phyloP scores from a whole-genome alignment of 2,797 vertebrate species.

The Zenarchopterus dispar region DNA sequence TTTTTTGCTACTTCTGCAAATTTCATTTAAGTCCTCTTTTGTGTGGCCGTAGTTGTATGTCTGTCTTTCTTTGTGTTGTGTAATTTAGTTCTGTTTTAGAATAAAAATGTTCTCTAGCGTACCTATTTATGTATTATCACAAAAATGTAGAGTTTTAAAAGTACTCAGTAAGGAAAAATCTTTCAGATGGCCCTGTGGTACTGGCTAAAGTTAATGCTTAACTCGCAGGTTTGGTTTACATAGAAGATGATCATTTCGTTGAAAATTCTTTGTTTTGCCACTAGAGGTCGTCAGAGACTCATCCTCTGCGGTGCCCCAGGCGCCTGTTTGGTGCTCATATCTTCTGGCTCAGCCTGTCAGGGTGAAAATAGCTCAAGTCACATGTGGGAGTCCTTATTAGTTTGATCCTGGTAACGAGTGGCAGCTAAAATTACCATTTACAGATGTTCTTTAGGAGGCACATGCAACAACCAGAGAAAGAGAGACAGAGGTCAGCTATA shows the following conservation, averaged over 20 bases:
- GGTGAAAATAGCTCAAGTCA: slow-evolving; percentile 64
- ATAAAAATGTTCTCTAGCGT: too few relatives aligned
- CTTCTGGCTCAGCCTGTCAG: slow-evolving; percentile 13
- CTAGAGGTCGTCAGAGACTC: slow-evolving; percentile 69
- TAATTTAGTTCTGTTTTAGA: too few relatives aligned
- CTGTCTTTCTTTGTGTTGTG: too few relatives aligned
- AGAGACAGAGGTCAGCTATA: background rate
- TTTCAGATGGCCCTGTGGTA: too few relatives aligned
- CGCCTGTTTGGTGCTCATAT: slow-evolving; percentile 11
- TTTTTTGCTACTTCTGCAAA: too few relatives aligned
- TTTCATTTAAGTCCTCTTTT: too few relatives aligned
- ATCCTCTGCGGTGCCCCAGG: background rate
- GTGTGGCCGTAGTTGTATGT: too few relatives aligned
- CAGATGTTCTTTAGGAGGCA: slow-evolving; percentile 23
- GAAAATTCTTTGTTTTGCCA: slow-evolving; percentile 32
- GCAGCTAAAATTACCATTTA: slow-evolving; percentile 35
- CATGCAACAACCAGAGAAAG: slow-evolving; percentile 9
- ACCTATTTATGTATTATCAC: too few relatives aligned
- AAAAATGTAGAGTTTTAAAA: background rate
- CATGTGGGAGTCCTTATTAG: slow-evolving; percentile 22
- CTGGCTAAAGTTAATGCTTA: too few relatives aligned
- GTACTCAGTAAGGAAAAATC: background rate
- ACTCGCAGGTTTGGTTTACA: too few relatives aligned
- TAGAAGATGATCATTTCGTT: background rate
- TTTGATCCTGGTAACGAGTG: slow-evolving; percentile 44